Evolutionary conservation across 2,113 vertebrate species (phyloP), one percentile per base, ranked within the genome.

Genomic region (Dicaeum eximium): DNA sequence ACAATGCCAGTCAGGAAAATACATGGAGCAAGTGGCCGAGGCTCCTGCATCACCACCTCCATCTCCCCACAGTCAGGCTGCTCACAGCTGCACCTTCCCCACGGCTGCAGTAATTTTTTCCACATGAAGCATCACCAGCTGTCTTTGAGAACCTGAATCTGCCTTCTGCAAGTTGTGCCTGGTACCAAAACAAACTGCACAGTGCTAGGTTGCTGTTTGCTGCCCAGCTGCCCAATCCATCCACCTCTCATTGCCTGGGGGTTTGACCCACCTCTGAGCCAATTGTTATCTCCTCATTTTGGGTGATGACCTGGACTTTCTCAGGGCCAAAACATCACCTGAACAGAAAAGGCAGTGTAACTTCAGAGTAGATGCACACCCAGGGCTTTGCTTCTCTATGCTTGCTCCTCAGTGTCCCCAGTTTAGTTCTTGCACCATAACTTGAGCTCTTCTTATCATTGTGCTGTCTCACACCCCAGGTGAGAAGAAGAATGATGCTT

Each of bases 211-310:
- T 62, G 38, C 30, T 40, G 18, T 28, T 66, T 64, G 47, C 77
- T 84, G 54, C 27, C 54, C 2, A 4, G 22, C 10, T 0, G 0
- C 22, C 19, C 27, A 33, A 7, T 27, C 27, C 22, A 9, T 45
- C 47, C 22, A 27, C 27, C 27, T 53, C 13, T 45, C 47, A 37
- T 17, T 71, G 4, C 9, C n/a, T 33, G n/a, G 22, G 21, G 11
- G 17, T 37, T 42, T 88, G 71, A 35, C 27, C 25, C 50, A 13
- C 9, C 37, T 78, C 70, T 71, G 37, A 86, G 16, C 15, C 78
- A 58, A 25, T 28, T 37, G 11, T 60, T 60, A 10, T 27, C 57
- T 53, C 25, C 51, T 58, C 44, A 64, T 54, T 40, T 78, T 57
- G 50, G 25, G 13, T 47, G 37, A 28, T 51, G 58, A 35, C 37